Evolutionary conservation across 2,888 invertebrate species (phyloP).

Genomic region (Shargacucullia verbasci): DNA sequence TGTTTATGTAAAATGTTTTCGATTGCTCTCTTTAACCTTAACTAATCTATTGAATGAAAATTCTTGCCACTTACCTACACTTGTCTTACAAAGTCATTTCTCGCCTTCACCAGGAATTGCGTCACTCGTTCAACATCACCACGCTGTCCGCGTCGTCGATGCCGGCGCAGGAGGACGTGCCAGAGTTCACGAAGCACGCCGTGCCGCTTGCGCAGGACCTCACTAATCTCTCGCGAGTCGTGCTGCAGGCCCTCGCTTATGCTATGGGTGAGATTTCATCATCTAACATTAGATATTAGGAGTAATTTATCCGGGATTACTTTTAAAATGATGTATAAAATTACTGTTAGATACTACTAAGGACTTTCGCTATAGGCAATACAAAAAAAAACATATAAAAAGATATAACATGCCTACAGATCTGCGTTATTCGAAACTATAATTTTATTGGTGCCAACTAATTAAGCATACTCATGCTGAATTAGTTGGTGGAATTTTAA

Average conservation of each 20-base stretch:
- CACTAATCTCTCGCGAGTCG: slow-evolving; percentile 90
- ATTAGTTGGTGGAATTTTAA: no score
- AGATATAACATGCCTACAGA: no score
- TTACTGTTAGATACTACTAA: no score
- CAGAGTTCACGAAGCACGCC: slow-evolving; percentile 91
- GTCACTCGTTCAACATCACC: slow-evolving; percentile 92
- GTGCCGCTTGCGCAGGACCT: slow-evolving; percentile 91
- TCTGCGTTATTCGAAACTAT: no score
- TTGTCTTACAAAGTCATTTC: background rate
- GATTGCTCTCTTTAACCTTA: no score
- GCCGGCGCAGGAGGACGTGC: slow-evolving; percentile 92
- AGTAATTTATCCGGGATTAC: background rate
- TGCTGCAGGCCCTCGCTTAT: slow-evolving; percentile 90
- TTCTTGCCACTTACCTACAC: background rate
- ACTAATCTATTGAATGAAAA: background rate
- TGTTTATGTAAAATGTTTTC: no score
- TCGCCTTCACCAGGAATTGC: slow-evolving; percentile 87
- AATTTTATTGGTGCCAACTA: no score
- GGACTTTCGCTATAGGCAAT: no score
- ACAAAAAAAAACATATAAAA: no score
- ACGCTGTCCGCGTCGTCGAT: slow-evolving; percentile 88
- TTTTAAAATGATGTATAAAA: no score
- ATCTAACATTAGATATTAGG: background rate
- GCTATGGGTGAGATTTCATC: slow-evolving; percentile 82
- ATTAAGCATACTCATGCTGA: no score